Base-by-base conservation (phyloP, 2,888 invertebrate species). In the Ichneumon xanthorius region DNA sequence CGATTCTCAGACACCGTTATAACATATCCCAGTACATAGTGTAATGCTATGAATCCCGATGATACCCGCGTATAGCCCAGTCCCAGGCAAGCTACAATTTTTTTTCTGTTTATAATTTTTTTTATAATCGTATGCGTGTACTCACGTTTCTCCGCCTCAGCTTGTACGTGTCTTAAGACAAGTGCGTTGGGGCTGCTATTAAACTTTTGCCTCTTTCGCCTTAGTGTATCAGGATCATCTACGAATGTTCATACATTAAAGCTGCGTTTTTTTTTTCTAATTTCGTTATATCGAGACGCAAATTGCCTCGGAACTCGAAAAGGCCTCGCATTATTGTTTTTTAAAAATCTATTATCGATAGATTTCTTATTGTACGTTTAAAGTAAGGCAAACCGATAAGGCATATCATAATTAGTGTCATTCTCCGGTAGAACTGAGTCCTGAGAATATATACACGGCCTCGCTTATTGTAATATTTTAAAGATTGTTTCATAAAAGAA, bases 161-260 rank as follows among this genome's bases (percentile, higher is more conserved):
- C 93, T 91, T 94, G 94, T 90, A 95, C 93, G 86, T 94, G 94
- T 89, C 93, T 94, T 91, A 95, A 92, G 89, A 94, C 90, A 91
- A 93, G 95, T 90, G 93, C 94, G 92, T 94, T 95, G 92, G 94
- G 93, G 90, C 94, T 94, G 90, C 93, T 94, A 90, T 94, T 95
- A 93, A 94, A 94, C 94, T 95, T 95, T 93, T 94, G 94, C 92
- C 95, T 94, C 93, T 96, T 96, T 93, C 95, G 95, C 94, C 95
- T 96, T 93, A 95, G 94, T 89, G 94, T 94, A 93, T 94, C 95
- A 91, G 95, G 95, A 95, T 96, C 96, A 95, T 96, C 96, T 96
- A 95, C 90, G 95, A 95, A 94, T 91, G 89, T 93, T 65, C 65
- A 65, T 37, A 40, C 33, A 33, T 65, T 65, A 37, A 55, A 72